Evolutionary conservation across 2,888 invertebrate species (phyloP).

Genomic region (Heliconius sara): DNA sequence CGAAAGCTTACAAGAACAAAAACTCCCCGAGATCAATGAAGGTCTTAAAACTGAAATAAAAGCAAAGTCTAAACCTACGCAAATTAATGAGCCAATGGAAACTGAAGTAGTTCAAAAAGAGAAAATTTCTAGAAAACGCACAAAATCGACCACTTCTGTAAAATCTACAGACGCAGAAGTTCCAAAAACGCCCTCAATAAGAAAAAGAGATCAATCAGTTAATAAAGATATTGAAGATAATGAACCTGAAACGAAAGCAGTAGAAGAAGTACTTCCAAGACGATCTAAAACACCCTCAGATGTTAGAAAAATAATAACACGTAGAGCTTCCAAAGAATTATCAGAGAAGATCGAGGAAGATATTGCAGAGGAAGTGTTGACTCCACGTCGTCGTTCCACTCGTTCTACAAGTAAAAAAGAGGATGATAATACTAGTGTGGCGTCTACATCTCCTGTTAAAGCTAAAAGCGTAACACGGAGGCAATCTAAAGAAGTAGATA

Average conservation of each 20-base stretch:
- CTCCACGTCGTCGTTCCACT: slow-evolving; percentile 63
- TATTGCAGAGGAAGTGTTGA: slow-evolving; percentile 59
- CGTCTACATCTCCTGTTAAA: slow-evolving; percentile 65
- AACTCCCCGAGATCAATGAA: slow-evolving; percentile 3
- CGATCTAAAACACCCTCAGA: slow-evolving; percentile 69
- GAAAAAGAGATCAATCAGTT: slow-evolving; percentile 66
- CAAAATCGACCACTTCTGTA: slow-evolving; percentile 53
- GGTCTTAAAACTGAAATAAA: background rate
- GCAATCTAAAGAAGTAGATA: slow-evolving; percentile 2
- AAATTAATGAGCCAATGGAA: slow-evolving; percentile 25
- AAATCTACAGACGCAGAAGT: slow-evolving; percentile 50
- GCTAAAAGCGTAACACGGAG: slow-evolving; percentile 48
- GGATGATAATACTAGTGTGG: slow-evolving; percentile 70
- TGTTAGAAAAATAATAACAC: slow-evolving; percentile 69
- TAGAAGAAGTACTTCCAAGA: slow-evolving; percentile 45
- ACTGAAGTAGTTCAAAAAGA: slow-evolving; percentile 32
- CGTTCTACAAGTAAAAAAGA: slow-evolving; percentile 61
- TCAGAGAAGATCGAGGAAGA: slow-evolving; percentile 63
- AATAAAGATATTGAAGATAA: slow-evolving; percentile 60
- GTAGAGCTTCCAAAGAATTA: slow-evolving; percentile 72
- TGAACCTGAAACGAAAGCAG: slow-evolving; percentile 55
- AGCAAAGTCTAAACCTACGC: background rate
- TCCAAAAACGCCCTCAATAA: slow-evolving; percentile 61
- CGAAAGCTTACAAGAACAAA: background rate
- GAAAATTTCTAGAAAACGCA: slow-evolving; percentile 29